Conservation (phyloP, 2,797 vertebrate genomes). For the Australoheros facetus region DNA sequence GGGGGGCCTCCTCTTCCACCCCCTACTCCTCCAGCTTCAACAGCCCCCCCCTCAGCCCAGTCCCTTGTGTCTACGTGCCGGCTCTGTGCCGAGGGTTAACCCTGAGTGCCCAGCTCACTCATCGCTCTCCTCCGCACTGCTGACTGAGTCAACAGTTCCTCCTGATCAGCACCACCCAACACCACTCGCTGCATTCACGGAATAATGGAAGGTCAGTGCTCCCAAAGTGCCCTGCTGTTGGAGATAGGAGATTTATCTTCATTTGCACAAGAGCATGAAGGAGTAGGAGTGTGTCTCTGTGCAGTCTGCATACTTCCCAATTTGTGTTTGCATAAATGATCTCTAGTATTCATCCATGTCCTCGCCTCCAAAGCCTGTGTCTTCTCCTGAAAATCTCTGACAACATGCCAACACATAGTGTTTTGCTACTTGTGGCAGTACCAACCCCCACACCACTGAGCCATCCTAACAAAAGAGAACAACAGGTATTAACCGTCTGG, state of each 20-base stretch:
- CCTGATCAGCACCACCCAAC: slow-evolving; percentile 25
- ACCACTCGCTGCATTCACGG: slow-evolving; percentile 12
- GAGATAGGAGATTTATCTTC: slow-evolving; percentile 18
- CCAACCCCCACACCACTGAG: too few relatives aligned
- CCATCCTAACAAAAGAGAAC: too few relatives aligned
- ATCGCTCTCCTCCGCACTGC: slow-evolving; percentile 25
- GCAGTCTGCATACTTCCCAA: background rate
- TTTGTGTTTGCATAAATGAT: slow-evolving; percentile 6
- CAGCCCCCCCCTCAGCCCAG: background rate
- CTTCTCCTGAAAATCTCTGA: too few relatives aligned
- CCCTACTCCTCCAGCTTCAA: background rate
- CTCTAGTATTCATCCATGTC: background rate
- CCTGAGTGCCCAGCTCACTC: slow-evolving; percentile 29
- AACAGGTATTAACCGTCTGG: too few relatives aligned
- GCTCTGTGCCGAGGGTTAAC: slow-evolving; percentile 4
- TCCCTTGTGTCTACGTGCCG: slow-evolving; percentile 10
- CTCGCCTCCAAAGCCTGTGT: background rate
- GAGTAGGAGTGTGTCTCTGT: slow-evolving; percentile 9
- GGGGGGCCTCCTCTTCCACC: slow-evolving; percentile 6
- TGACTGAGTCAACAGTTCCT: slow-evolving; percentile 55
- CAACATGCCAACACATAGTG: too few relatives aligned
- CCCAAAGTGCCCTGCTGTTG: slow-evolving; percentile 7
- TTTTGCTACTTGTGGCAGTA: too few relatives aligned
- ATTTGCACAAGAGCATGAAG: slow-evolving; percentile 24
- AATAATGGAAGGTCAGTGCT: slow-evolving; percentile 38